A percentile compares a stretch with the other conserved stretches of the same genome.
Conservation (phyloP, 1,140 invertebrate species). For the Drosophila equinoxialis region DNA sequence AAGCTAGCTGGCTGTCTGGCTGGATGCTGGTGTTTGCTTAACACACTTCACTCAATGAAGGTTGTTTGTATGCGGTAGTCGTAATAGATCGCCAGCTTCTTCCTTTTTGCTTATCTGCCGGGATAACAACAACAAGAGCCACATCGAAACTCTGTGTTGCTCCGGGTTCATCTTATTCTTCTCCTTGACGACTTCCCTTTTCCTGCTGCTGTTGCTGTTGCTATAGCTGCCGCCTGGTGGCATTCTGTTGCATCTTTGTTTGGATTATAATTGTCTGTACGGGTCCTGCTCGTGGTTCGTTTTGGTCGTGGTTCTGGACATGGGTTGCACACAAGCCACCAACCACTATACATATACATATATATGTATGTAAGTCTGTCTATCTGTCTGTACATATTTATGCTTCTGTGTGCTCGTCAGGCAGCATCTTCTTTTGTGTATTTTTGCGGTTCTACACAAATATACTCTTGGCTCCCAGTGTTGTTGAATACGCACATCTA, state of each 20-base stretch:
- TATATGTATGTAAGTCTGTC: neutral
- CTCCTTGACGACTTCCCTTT: conserved; percentile 40
- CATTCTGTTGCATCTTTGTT: conserved; percentile 73
- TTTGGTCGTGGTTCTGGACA: conserved; percentile 11
- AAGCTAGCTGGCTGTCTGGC: conserved; percentile 34
- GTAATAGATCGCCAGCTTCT: conserved; percentile 72
- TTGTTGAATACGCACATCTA: conserved; percentile 47
- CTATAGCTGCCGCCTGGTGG: conserved; percentile 42
- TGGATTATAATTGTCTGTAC: conserved; percentile 74
- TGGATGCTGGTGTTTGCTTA: conserved; percentile 62
- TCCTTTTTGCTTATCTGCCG: conserved; percentile 73
- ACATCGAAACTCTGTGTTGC: conserved; percentile 20
- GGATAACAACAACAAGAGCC: conserved; percentile 29
- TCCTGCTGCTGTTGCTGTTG: conserved; percentile 54
- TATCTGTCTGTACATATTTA: conserved; percentile 14
- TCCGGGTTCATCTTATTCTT: conserved; percentile 24
- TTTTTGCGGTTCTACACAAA: conserved; percentile 75
- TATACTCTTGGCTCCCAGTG: conserved; percentile 68
- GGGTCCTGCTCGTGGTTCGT: conserved; percentile 18
- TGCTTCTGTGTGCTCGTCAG: conserved; percentile 37
- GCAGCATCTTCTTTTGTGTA: conserved; percentile 45
- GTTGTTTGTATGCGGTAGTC: conserved; percentile 49
- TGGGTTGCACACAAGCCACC: conserved; percentile 49
- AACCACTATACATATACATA: conserved; percentile 32
- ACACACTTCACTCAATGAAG: conserved; percentile 76